These are phyloP conservation scores for Theonella swinhoei DNA, from an alignment of 37 sponge, comb jelly and placozoan genomes.

Conservation along the genomic window DNA sequence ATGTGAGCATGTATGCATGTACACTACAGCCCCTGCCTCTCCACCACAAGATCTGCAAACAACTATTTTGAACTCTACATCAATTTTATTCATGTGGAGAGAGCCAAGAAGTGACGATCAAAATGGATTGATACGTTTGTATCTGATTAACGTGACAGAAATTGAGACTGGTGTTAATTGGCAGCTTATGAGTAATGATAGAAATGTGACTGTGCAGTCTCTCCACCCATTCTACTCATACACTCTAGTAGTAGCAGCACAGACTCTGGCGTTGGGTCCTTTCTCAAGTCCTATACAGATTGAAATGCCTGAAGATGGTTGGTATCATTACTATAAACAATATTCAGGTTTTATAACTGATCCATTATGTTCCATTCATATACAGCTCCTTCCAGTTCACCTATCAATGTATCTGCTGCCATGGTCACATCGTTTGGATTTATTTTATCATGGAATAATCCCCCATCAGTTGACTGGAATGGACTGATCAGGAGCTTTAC, in stretches of 20 bases:
- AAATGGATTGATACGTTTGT: constrained; percentile 34
- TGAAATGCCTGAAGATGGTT: constrained; percentile 50
- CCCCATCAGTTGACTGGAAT: constrained; percentile 18
- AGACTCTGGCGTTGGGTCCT: constrained; percentile 9
- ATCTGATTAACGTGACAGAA: constrained; percentile 34
- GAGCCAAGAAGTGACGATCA: neutral
- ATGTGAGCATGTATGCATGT: no score
- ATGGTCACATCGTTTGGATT: constrained; percentile 6
- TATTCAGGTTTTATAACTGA: neutral
- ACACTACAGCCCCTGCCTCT: no score
- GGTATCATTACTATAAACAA: neutral
- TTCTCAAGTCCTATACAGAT: neutral
- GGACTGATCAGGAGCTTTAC: constrained; percentile 24
- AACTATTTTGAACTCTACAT: no score
- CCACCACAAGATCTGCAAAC: no score
- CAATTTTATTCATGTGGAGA: neutral
- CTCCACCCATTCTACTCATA: neutral
- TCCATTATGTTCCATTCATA: no score
- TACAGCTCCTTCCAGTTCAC: constrained; percentile 26
- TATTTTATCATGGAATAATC: constrained; percentile 8
- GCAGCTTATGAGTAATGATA: neutral
- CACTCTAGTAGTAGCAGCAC: neutral
- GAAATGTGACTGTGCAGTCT: neutral
- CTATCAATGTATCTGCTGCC: neutral
- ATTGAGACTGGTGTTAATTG: constrained; percentile 13